These are phyloP conservation scores for Araneus ventricosus DNA, from an alignment of 1,140 invertebrate species.

Conservation along the genomic window DNA sequence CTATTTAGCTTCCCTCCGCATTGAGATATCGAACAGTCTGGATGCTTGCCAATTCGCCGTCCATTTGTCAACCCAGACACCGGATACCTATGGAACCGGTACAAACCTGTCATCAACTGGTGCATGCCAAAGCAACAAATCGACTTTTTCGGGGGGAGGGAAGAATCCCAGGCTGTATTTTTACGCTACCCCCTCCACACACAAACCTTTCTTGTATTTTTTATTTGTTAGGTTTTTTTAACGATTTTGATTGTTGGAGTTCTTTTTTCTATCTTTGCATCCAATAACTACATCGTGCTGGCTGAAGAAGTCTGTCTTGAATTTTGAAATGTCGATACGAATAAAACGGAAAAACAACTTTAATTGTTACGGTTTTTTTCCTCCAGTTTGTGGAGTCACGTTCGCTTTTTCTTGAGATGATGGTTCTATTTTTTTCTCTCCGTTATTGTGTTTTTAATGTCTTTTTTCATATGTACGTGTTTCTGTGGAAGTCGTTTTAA, in stretches of 20 bases:
- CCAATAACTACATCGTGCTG: not conserved
- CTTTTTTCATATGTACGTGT: not conserved
- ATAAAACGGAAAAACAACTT: conserved; percentile 25
- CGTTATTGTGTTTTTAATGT: not conserved
- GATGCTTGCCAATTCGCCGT: conserved; percentile 45
- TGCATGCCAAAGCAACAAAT: conserved; percentile 53
- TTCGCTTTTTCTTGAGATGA: not conserved
- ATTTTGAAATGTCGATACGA: conserved; percentile 26
- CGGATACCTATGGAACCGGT: conserved; percentile 36
- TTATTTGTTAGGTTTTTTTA: not conserved
- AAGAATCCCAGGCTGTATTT: not conserved
- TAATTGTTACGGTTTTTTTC: conserved; percentile 15
- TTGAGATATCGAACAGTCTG: conserved; percentile 50
- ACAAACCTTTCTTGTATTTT: not conserved
- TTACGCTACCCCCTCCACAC: not conserved
- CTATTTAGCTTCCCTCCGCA: conserved; percentile 6
- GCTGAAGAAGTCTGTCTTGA: not conserved
- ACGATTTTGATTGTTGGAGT: not conserved
- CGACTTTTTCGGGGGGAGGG: not conserved
- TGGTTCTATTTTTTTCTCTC: not conserved
- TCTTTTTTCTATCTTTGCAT: not conserved
- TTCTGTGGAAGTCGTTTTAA: not conserved
- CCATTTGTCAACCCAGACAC: conserved; percentile 57
- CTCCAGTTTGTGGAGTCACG: not conserved
- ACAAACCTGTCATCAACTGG: conserved; percentile 65